Evolutionary conservation across 2,797 vertebrate genomes (phyloP), one percentile per base, ranked within the genome.

Genomic region (Periophthalmus magnuspinnatus): DNA sequence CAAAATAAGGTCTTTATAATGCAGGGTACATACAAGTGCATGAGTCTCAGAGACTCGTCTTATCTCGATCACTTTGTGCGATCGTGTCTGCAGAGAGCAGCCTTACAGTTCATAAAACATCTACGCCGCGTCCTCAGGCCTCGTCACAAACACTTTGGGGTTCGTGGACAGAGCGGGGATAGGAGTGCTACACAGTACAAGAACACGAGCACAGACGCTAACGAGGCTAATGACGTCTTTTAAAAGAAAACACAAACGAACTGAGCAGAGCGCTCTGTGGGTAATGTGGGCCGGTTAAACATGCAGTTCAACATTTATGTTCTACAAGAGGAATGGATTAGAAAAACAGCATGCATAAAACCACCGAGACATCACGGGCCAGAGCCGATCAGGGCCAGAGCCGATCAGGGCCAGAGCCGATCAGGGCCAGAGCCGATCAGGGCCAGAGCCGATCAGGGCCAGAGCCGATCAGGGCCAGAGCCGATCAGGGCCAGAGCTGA

Each of bases 321-420:
- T 65, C 71, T 76, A 63, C 45, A 64, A 68, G 82, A 83, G 90
- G 89, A 90, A 90, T 89, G 88, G 70, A 88, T 85, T 68, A 57
- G 71, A 84, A 68, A 82, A 79, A 64, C 75, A 80, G 73, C 63
- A 70, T 81, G 75, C 59, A 11, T 78, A 24, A 84, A 81, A 84
- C 72, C 62, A 85, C 74, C 82, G 72, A 65, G 50, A 28, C 17
- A 54, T 45, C 74, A 70, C 6, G 14, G 59, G 73, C 78, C 28
- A 3, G 28, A 3, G 28, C 28, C 28, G n/a, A 28, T 28, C 28
- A 3, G 28, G 28, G 28, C 28, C 28, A 3, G 28, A 3, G 28
- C 28, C 28, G n/a, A 28, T 28, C 28, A 3, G 28, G 28, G 28
- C 28, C 28, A 3, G 28, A 3, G 28, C 28, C 28, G n/a, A 28